Conservation (phyloP, 1,140 invertebrate species). For the Trissolcus basalis region DNA sequence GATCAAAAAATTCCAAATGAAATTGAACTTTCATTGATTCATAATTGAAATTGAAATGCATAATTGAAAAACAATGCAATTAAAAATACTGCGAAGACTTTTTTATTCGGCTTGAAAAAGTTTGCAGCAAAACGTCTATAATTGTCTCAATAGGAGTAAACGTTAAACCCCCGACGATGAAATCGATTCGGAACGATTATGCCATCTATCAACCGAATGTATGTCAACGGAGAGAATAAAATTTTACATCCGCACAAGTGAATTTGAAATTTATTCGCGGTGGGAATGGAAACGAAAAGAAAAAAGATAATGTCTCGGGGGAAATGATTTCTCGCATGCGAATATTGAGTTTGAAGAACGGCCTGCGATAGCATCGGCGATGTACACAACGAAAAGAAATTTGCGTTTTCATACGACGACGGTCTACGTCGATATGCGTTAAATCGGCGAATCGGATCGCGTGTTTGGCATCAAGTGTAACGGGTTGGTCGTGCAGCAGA, state of each 20-base stretch:
- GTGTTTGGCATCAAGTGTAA: slow-evolving; percentile 65
- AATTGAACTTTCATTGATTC: no score
- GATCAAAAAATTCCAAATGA: no score
- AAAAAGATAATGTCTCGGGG: neutral
- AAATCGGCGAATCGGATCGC: slow-evolving; percentile 63
- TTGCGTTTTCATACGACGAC: slow-evolving; percentile 23
- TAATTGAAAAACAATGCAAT: no score
- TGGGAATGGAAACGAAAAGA: neutral
- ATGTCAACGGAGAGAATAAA: no score
- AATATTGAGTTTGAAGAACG: neutral
- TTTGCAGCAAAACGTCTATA: no score
- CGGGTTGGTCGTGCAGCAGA: slow-evolving; percentile 50
- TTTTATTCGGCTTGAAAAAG: no score
- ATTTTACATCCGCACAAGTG: neutral
- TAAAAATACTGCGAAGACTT: no score
- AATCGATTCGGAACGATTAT: no score
- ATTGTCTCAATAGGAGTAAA: no score
- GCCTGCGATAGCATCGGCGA: neutral
- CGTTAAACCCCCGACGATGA: no score
- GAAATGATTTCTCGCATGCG: neutral
- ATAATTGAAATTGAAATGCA: no score
- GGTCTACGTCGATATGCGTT: slow-evolving; percentile 52
- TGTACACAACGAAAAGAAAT: slow-evolving; percentile 15
- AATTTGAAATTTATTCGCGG: neutral
- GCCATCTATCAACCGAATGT: no score